Conservation (phyloP, 2,888 invertebrate species). For the Schizaphis graminum region DNA sequence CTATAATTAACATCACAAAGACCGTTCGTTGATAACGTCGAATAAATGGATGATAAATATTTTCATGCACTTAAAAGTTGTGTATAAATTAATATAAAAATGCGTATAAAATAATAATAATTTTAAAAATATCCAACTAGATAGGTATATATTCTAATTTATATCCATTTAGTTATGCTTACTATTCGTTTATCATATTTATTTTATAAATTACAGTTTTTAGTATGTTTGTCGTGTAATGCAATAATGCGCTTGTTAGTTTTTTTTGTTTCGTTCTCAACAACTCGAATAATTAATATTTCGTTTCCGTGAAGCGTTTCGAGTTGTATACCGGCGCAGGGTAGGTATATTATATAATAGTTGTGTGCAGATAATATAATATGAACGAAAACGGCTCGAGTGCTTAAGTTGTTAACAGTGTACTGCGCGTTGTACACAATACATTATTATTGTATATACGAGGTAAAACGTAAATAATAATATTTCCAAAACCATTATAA, state of each 20-base stretch:
- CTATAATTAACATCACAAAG: too few species aligned
- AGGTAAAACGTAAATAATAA: not conserved
- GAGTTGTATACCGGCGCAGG: not conserved
- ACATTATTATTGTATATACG: not conserved
- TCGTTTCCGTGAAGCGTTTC: not conserved
- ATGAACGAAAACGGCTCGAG: not conserved
- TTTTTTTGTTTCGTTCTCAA: not conserved
- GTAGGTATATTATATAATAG: not conserved
- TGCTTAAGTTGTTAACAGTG: not conserved
- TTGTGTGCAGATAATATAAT: not conserved
- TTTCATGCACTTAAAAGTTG: not conserved
- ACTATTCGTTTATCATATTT: not conserved
- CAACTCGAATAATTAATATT: not conserved
- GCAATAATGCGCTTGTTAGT: not conserved
- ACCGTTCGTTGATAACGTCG: not conserved
- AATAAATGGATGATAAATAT: not conserved
- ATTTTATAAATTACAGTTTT: not conserved
- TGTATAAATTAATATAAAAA: not conserved
- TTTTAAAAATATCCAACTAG: not conserved
- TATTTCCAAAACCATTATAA: not conserved
- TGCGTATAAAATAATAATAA: not conserved
- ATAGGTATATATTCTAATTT: not conserved
- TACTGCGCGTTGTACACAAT: not conserved
- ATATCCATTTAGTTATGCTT: not conserved
- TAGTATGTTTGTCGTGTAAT: not conserved